A percentile compares a stretch with the other conserved stretches of the same genome.
Evolutionary conservation across 2,797 vertebrate genomes (phyloP).

Genomic region (Neostethus bicornis): DNA sequence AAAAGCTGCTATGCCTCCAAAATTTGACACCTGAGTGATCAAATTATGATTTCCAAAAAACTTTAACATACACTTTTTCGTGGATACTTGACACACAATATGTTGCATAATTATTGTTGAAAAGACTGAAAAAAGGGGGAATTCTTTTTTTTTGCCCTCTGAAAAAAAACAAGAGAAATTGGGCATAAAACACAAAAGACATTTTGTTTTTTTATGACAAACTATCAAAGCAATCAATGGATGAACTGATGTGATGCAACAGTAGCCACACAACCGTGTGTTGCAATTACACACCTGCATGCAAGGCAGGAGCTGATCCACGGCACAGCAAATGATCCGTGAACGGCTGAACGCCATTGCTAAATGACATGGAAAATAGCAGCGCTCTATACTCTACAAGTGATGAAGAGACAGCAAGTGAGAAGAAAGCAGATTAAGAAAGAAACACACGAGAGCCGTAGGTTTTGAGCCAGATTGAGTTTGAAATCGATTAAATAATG

Average conservation of each 20-base stretch:
- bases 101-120: conserved; percentile 8
- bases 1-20: too few species aligned
- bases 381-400: conserved; percentile 36
- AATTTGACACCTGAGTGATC: too few species aligned
- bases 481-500: conserved; percentile 51
- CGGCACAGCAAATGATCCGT: conserved; percentile 74
- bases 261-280: conserved; percentile 56
- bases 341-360: conserved; percentile 50
- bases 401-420: conserved; percentile 4
- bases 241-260: conserved; percentile 52
- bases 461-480: conserved; percentile 46
- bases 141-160: too few species aligned
- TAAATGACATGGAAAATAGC: conserved; percentile 79
- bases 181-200: conserved; percentile 13
- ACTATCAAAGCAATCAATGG: conserved; percentile 66
- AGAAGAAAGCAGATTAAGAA: conserved; percentile 16
- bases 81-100: too few species aligned
- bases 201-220: conserved; percentile 37
- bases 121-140: not conserved
- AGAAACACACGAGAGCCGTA: conserved; percentile 8
- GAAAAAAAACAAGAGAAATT: conserved; percentile 23
- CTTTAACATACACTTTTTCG: too few species aligned
- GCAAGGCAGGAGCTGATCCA: conserved; percentile 64
- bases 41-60: too few species aligned
- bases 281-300: conserved; percentile 77